These are phyloP conservation scores for Molorchus minor DNA, from an alignment of 2,888 invertebrate genomes.

Conservation along the genomic window DNA sequence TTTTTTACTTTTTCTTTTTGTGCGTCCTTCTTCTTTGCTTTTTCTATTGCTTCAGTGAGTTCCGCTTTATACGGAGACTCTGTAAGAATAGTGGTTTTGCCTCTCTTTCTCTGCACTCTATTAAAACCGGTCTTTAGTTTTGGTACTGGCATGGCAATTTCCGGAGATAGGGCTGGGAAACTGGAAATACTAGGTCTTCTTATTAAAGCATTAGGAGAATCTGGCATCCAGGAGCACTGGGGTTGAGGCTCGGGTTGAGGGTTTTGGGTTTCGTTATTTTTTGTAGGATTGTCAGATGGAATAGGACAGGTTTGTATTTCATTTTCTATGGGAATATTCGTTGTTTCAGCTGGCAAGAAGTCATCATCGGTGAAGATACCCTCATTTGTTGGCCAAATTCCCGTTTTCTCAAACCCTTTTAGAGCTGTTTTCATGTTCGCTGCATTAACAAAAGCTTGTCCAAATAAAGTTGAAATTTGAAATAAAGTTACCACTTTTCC, in stretches of 20 bases:
- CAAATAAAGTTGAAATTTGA: slow-evolving; percentile 9
- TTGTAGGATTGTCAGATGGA: background rate
- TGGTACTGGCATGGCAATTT: slow-evolving; percentile 3
- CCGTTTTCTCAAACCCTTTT: slow-evolving; percentile 4
- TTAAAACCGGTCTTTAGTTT: background rate
- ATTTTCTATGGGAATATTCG: background rate
- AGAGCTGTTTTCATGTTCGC: slow-evolving; percentile 1
- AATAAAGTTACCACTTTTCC: slow-evolving; percentile 9
- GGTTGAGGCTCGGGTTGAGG: background rate
- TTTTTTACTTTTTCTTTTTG: background rate
- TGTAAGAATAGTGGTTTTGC: slow-evolving; percentile 4
- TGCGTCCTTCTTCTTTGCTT: background rate
- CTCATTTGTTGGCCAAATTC: slow-evolving; percentile 3
- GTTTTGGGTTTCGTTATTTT: background rate
- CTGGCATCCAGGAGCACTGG: background rate
- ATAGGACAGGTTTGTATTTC: background rate
- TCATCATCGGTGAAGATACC: no score
- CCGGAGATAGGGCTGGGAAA: background rate
- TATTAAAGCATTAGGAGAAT: background rate
- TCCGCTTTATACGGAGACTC: no score
- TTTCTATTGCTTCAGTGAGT: slow-evolving; percentile 2
- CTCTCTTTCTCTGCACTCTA: slow-evolving; percentile 2
- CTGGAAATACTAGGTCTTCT: background rate
- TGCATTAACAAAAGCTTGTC: slow-evolving; percentile 9
- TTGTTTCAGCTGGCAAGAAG: background rate